Conservation (phyloP, 2,797 vertebrate genomes). For the Taenioides sp. region DNA sequence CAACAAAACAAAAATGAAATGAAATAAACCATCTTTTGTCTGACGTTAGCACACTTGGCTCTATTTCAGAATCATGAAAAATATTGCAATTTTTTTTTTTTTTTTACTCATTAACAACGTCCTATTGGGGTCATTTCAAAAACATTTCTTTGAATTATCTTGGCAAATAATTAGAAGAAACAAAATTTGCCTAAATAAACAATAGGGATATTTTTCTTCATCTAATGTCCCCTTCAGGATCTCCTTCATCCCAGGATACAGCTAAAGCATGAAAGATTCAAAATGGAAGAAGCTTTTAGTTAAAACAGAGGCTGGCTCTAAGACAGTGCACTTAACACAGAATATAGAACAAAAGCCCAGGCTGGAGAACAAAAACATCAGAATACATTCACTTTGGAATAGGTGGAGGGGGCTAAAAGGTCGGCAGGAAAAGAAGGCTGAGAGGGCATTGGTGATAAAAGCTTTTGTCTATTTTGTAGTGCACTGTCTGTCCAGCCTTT, state of each 20-base stretch:
- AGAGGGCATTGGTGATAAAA: constrained; percentile 9
- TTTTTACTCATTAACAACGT: too few relatives aligned
- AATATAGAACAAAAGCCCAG: constrained; percentile 23
- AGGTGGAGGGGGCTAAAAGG: constrained; percentile 1
- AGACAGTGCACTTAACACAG: constrained; percentile 17
- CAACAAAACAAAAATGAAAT: too few relatives aligned
- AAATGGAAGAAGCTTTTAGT: constrained; percentile 57
- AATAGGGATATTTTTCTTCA: background rate
- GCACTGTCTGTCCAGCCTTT: constrained; percentile 14
- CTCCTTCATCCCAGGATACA: background rate
- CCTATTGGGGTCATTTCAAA: background rate
- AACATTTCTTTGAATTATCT: background rate
- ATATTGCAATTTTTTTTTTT: too few relatives aligned
- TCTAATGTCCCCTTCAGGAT: constrained; percentile 11
- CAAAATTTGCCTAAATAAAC: background rate
- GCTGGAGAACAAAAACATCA: constrained; percentile 1
- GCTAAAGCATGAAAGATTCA: constrained; percentile 65
- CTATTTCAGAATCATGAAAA: too few relatives aligned
- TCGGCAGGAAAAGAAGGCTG: constrained; percentile 7
- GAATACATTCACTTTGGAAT: constrained; percentile 12
- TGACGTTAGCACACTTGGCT: too few relatives aligned
- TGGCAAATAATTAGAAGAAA: background rate
- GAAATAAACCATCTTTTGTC: too few relatives aligned
- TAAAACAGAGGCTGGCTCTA: constrained; percentile 28
- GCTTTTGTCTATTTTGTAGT: constrained; percentile 11